A percentile compares a stretch with the other conserved stretches of the same genome.
These are phyloP conservation scores for Holcopasites calliopsidis DNA, from an alignment of 1,140 invertebrate species.

Conservation along the genomic window DNA sequence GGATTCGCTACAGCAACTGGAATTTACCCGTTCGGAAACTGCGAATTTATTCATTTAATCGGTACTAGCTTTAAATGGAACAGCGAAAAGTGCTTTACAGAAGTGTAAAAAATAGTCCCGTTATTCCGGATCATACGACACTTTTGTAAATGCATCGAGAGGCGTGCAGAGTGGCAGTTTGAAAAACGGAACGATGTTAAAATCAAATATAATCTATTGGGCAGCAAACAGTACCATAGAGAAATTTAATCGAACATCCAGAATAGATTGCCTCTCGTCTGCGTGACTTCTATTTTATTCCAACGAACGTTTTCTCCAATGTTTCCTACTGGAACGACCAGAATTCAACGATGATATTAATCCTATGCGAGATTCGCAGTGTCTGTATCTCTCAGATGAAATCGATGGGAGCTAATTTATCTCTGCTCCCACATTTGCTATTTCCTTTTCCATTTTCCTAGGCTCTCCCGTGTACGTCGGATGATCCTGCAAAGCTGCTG, in stretches of 20 bases:
- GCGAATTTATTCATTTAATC: slow-evolving; percentile 11
- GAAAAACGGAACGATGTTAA: no score
- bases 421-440: not conserved
- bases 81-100: not conserved
- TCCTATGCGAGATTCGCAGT: not conserved
- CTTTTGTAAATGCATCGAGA: no score
- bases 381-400: not conserved
- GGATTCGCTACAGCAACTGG: not conserved
- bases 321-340: no score
- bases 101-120: no score
- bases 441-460: slow-evolving; percentile 1
- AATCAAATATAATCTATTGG: no score
- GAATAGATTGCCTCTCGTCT: not conserved
- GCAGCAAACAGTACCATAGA: no score
- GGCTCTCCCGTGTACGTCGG: not conserved
- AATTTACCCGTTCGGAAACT: not conserved
- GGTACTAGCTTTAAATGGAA: not conserved
- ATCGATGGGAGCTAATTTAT: slow-evolving; percentile 9
- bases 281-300: not conserved
- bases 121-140: no score
- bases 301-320: not conserved
- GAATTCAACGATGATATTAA: not conserved
- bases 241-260: slow-evolving; percentile 25
- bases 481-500: not conserved
- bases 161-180: no score